Evolutionary conservation across 2,888 invertebrate species (phyloP).

Genomic region (Agrochola lota): DNA sequence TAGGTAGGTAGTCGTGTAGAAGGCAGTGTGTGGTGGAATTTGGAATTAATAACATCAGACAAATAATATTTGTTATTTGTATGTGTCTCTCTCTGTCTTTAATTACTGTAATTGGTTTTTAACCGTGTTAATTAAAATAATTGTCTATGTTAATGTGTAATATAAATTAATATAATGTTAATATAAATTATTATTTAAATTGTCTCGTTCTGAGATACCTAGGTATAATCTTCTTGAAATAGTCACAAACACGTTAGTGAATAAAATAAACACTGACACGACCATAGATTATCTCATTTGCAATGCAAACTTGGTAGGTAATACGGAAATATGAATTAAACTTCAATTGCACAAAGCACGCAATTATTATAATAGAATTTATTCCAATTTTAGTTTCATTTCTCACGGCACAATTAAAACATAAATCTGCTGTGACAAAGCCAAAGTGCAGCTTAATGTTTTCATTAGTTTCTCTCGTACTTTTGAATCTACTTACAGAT

Average conservation of each 20-base stretch:
- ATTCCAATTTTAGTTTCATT: constrained; percentile 60
- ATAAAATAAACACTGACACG: constrained; percentile 1
- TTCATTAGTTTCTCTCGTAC: constrained; percentile 70
- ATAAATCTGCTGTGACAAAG: constrained; percentile 67
- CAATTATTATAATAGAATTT: constrained; percentile 63
- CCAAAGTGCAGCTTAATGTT: constrained; percentile 69
- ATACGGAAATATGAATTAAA: constrained; percentile 39
- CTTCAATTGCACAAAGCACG: constrained; percentile 49
- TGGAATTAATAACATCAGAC: background rate
- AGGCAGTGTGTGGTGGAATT: background rate
- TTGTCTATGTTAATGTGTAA: no score
- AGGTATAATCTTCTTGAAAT: background rate
- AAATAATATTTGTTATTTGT: background rate
- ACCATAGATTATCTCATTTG: constrained; percentile 1
- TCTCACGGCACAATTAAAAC: constrained; percentile 61
- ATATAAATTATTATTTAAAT: no score
- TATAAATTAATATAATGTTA: no score
- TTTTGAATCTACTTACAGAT: constrained; percentile 66
- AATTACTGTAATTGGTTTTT: background rate
- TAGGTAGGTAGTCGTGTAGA: background rate
- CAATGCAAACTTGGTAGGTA: constrained; percentile 22
- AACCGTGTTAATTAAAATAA: background rate
- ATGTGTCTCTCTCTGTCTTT: background rate
- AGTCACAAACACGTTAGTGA: background rate
- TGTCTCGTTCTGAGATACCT: no score